A percentile compares a stretch with the other conserved stretches of the same genome.
Evolutionary conservation across 2,888 invertebrate species (phyloP).

Genomic region (Aphodius sticticus): DNA sequence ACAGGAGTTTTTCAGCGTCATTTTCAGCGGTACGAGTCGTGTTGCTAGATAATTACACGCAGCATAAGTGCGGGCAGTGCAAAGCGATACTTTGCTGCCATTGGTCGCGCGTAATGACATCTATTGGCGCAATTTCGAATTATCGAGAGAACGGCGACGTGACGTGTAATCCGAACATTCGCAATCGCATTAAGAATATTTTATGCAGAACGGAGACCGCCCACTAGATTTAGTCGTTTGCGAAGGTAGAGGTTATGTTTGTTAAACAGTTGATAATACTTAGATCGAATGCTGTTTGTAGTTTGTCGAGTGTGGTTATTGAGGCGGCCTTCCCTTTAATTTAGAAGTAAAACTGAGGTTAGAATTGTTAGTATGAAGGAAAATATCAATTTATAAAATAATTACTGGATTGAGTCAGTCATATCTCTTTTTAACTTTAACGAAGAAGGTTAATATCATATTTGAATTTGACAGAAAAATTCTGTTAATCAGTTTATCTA

Average conservation of each 20-base stretch:
- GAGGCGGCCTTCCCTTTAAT: not conserved
- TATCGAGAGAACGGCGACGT: not conserved
- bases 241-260: not conserved
- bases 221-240: not conserved
- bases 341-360: not conserved
- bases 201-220: not conserved
- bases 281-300: not conserved
- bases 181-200: not conserved
- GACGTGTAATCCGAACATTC: not conserved
- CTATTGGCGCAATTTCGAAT: not conserved
- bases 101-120: not conserved
- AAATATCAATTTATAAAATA: no score
- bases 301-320: not conserved
- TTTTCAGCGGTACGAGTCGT: not conserved
- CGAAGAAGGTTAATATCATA: no score
- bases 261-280: not conserved
- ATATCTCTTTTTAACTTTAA: no score
- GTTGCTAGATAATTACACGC: not conserved
- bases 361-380: not conserved
- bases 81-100: not conserved
- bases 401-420: no score
- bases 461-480: no score
- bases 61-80: not conserved
- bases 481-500: no score
- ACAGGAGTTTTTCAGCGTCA: constrained; percentile 4